Evolutionary conservation across 2,888 invertebrate genomes (phyloP).

Genomic region (Diabrotica balteata): DNA sequence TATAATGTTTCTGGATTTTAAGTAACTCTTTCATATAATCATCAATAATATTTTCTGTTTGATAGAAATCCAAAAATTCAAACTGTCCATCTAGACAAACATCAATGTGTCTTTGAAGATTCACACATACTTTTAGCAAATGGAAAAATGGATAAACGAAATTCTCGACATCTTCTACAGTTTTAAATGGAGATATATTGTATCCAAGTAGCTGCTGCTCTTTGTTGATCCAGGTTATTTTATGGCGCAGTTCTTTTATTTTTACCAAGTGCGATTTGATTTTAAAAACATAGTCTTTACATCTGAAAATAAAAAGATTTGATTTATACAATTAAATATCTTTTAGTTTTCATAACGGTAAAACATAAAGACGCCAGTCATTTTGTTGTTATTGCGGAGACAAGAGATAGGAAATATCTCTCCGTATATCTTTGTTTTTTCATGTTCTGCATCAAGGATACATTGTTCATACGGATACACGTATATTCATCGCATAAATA

Average conservation of each 20-base stretch:
- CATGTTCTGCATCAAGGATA: too few relatives aligned
- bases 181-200: constrained; percentile 76
- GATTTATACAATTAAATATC: too few relatives aligned
- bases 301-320: constrained; percentile 46
- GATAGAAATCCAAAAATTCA: constrained; percentile 79
- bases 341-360: too few relatives aligned
- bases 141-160: constrained; percentile 75
- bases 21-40: constrained; percentile 81
- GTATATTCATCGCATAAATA: too few relatives aligned
- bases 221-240: constrained; percentile 85
- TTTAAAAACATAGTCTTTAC: constrained; percentile 80
- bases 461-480: too few relatives aligned
- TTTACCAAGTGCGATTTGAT: constrained; percentile 78
- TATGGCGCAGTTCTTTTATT: constrained; percentile 76
- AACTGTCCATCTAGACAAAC: constrained; percentile 95
- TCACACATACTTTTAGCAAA: constrained; percentile 72
- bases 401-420: too few relatives aligned
- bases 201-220: constrained; percentile 89
- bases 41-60: constrained; percentile 82
- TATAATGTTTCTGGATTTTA: constrained; percentile 80
- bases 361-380: too few relatives aligned
- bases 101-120: constrained; percentile 82
- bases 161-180: constrained; percentile 79
- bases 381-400: too few relatives aligned
- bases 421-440: too few relatives aligned